Evolutionary conservation across 2,888 invertebrate species (phyloP).

Genomic region (Lithosia quadra): DNA sequence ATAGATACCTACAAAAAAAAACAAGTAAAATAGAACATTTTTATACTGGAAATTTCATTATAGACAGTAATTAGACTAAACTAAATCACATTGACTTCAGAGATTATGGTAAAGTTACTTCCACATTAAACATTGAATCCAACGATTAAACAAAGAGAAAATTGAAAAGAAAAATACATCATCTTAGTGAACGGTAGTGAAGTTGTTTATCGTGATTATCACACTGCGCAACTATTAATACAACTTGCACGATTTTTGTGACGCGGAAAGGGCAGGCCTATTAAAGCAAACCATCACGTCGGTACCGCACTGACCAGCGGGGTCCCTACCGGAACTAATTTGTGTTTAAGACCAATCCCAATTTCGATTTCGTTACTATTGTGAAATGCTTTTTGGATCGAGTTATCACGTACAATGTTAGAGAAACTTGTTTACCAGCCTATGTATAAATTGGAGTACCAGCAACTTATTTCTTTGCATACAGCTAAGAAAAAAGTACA

Average conservation of each 20-base stretch:
- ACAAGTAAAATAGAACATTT: too few relatives aligned
- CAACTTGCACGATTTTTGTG: not conserved
- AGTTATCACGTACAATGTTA: not conserved
- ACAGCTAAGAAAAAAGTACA: too few relatives aligned
- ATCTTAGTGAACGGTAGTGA: not conserved
- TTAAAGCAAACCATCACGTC: not conserved
- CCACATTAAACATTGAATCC: too few relatives aligned
- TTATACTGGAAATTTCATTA: too few relatives aligned
- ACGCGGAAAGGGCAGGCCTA: not conserved
- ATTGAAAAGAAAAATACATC: not conserved
- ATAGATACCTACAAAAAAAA: too few relatives aligned
- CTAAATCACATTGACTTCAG: too few relatives aligned
- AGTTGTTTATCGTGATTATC: not conserved
- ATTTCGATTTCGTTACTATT: constrained; percentile 11
- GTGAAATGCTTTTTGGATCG: not conserved
- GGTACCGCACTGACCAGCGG: constrained; percentile 9
- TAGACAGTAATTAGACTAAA: too few relatives aligned
- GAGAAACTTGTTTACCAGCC: not conserved
- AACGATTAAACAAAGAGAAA: too few relatives aligned
- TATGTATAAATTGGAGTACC: not conserved
- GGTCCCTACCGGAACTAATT: constrained; percentile 10
- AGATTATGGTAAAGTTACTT: too few relatives aligned
- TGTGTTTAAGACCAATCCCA: constrained; percentile 8
- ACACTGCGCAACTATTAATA: not conserved
- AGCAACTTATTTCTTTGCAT: not conserved